Conservation (phyloP, 92 coral and sea anemone genomes). For the Chrysogorgia sp. region DNA sequence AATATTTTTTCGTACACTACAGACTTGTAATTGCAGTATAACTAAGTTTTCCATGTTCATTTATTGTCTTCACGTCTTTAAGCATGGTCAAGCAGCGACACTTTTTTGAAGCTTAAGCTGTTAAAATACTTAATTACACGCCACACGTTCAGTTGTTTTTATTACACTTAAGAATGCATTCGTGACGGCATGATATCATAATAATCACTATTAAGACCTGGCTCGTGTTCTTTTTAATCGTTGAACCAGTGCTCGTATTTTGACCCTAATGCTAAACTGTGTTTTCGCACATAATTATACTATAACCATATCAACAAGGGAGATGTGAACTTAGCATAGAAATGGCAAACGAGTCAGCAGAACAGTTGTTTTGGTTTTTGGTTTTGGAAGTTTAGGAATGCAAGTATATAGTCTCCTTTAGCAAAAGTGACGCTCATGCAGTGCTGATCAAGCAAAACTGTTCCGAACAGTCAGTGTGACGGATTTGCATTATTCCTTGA, state of each 20-base stretch:
- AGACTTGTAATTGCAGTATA: too few relatives aligned
- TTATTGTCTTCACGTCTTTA: too few relatives aligned
- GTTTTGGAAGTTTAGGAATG: background rate
- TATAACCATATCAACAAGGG: background rate
- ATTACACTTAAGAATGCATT: conserved; percentile 18
- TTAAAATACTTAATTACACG: background rate
- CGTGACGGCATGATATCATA: conserved; percentile 2
- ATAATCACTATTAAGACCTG: background rate
- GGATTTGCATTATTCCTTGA: too few relatives aligned
- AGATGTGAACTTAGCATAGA: background rate
- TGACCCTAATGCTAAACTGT: background rate
- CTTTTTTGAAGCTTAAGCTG: background rate
- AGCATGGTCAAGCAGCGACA: too few relatives aligned
- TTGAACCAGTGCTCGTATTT: background rate
- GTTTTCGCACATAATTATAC: background rate
- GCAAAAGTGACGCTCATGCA: background rate
- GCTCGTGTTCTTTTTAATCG: conserved; percentile 28
- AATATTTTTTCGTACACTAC: too few relatives aligned
- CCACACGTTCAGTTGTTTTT: conserved; percentile 30
- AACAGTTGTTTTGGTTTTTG: background rate
- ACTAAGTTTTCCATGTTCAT: background rate
- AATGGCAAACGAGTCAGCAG: background rate
- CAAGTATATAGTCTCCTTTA: background rate
- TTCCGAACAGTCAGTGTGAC: too few relatives aligned
- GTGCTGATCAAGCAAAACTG: too few relatives aligned